Percentiles rank a stretch among this genome's conserved stretches.
Evolutionary conservation across 2,113 vertebrate species (phyloP).

Genomic region (Thamnaconus septentrionalis): DNA sequence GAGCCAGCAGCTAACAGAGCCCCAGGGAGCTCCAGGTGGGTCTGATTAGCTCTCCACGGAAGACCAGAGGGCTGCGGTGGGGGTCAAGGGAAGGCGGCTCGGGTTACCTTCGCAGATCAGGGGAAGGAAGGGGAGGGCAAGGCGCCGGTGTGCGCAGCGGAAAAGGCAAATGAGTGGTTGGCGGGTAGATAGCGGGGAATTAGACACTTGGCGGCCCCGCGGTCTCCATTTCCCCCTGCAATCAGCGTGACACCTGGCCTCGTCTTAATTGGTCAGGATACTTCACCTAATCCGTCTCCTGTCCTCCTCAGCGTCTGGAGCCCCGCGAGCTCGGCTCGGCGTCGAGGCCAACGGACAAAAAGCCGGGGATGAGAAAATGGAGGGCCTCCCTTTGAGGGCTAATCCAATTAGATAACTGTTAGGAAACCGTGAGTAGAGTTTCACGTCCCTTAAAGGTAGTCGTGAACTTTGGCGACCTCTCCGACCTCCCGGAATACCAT

Average conservation of each 20-base stretch:
- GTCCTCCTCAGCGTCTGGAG: slow-evolving; percentile 48
- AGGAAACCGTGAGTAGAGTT: slow-evolving; percentile 63
- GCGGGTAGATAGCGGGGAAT: slow-evolving; percentile 57
- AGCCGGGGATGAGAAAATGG: slow-evolving; percentile 50
- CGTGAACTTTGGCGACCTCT: slow-evolving; percentile 56
- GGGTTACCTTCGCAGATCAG: slow-evolving; percentile 54
- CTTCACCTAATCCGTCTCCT: slow-evolving; percentile 62
- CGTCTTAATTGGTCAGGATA: slow-evolving; percentile 74
- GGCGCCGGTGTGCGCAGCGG: slow-evolving; percentile 15
- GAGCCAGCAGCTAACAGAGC: slow-evolving; percentile 67
- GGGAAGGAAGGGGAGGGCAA: slow-evolving; percentile 7
- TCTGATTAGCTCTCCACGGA: slow-evolving; percentile 73
- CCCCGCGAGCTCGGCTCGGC: slow-evolving; percentile 50
- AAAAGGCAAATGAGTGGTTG: slow-evolving; percentile 53
- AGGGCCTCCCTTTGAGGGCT: slow-evolving; percentile 62
- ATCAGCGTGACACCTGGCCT: slow-evolving; percentile 75
- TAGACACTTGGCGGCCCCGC: slow-evolving; percentile 60
- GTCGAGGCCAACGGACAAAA: slow-evolving; percentile 54
- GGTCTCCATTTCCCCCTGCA: slow-evolving; percentile 66
- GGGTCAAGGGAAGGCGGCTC: slow-evolving; percentile 72
- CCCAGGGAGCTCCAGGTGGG: slow-evolving; percentile 70
- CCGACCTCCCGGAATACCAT: slow-evolving; percentile 53
- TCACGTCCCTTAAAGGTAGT: slow-evolving; percentile 63
- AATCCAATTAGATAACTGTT: slow-evolving; percentile 78
- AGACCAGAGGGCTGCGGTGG: slow-evolving; percentile 18